Conservation (phyloP, 35 echinoderm and acorn worm species). For the Ophioderma brevispina region DNA sequence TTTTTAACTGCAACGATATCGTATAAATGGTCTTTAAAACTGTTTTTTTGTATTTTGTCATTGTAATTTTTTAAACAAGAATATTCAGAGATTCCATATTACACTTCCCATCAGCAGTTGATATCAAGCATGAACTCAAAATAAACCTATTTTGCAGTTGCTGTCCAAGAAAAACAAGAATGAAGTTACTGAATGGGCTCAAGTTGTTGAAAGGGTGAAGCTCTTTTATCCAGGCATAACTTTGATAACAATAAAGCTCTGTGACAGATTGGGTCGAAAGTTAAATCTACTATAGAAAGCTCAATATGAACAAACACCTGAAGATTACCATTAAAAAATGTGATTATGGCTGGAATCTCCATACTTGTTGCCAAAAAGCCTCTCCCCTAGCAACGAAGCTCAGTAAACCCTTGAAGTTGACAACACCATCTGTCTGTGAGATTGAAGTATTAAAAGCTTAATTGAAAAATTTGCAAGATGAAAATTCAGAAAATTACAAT, state of each 20-base stretch:
- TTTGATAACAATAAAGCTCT: neutral
- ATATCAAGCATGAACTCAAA: too few species aligned
- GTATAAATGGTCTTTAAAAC: too few species aligned
- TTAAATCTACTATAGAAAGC: neutral
- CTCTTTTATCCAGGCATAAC: neutral
- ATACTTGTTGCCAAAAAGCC: neutral
- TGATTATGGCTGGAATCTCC: neutral
- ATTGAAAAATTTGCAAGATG: neutral
- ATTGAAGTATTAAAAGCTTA: neutral
- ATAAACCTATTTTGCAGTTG: neutral
- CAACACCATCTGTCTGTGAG: neutral
- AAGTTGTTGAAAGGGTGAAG: neutral
- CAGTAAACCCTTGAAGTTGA: neutral
- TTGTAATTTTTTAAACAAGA: too few species aligned
- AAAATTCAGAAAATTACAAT: neutral
- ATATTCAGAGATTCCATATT: too few species aligned
- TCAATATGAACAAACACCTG: neutral
- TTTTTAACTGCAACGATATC: too few species aligned
- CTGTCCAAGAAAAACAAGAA: neutral
- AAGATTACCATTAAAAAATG: neutral
- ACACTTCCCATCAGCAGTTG: neutral
- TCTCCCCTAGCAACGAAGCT: neutral
- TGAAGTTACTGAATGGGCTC: neutral
- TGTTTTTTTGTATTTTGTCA: too few species aligned
- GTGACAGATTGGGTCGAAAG: neutral